Percentiles rank a stretch among this genome's conserved stretches.
These are phyloP conservation scores for Gymnoscopelus braueri DNA, from an alignment of 2,797 vertebrate species.

Conservation along the genomic window DNA sequence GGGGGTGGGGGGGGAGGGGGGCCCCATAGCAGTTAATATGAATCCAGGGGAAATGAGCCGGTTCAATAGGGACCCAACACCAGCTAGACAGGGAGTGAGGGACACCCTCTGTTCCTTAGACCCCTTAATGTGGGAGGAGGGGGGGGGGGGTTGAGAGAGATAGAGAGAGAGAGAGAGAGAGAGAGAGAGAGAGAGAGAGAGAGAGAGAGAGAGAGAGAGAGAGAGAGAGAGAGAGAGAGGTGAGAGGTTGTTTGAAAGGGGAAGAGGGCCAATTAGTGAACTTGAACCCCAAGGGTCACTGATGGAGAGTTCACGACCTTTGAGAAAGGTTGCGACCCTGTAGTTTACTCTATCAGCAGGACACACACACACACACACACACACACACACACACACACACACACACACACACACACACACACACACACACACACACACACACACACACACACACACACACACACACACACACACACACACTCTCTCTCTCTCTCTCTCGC, in stretches of 20 bases:
- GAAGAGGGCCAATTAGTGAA: constrained; percentile 69
- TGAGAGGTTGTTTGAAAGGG: constrained; percentile 49
- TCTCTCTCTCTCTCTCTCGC: too few relatives aligned
- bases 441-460: background rate
- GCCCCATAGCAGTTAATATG: background rate
- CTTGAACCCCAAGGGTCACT: constrained; percentile 72
- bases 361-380: constrained; percentile 20
- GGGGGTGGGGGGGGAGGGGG: background rate
- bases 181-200: background rate
- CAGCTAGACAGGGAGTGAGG: background rate
- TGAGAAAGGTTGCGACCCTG: constrained; percentile 44
- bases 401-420: constrained; percentile 5
- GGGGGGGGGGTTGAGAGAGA: background rate
- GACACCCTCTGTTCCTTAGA: background rate
- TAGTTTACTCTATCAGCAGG: constrained; percentile 49
- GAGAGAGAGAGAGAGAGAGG: constrained; percentile 11
- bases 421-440: background rate
- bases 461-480: too few relatives aligned
- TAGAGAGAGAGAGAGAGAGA: background rate
- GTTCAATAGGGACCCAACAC: background rate
- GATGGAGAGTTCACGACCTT: constrained; percentile 50
- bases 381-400: constrained; percentile 19
- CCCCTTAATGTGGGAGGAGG: background rate
- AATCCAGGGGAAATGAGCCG: background rate
- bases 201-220: constrained; percentile 4